Conservation (phyloP, 2,797 vertebrate genomes). For the Acrossocheilus fasciatus region DNA sequence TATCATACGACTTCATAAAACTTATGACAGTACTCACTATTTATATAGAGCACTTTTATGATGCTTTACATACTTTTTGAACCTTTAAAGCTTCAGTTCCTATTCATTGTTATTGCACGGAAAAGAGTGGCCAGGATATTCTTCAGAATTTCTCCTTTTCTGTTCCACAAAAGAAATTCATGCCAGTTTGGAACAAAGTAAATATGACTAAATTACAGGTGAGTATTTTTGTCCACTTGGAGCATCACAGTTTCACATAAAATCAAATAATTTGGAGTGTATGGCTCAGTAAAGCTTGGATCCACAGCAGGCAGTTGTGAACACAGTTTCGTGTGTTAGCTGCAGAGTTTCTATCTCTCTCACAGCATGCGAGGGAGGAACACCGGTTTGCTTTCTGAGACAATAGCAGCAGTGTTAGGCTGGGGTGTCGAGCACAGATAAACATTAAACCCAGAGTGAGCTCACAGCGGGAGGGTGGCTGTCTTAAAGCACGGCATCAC, state of each 20-base stretch:
- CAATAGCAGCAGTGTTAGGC: slow-evolving; percentile 49
- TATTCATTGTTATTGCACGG: no score
- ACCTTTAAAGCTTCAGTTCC: not conserved
- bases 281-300: not conserved
- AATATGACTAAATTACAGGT: not conserved
- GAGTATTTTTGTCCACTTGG: not conserved
- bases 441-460: slow-evolving; percentile 48
- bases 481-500: slow-evolving; percentile 41
- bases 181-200: not conserved
- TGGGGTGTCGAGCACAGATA: slow-evolving; percentile 42
- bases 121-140: not conserved
- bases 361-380: slow-evolving; percentile 34
- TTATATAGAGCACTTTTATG: not conserved
- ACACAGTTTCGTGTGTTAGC: slow-evolving; percentile 32
- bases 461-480: slow-evolving; percentile 39
- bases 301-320: slow-evolving; percentile 34
- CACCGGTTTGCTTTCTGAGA: slow-evolving; percentile 28
- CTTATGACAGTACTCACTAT: not conserved
- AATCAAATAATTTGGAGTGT: not conserved
- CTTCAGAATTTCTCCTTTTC: not conserved
- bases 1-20: not conserved
- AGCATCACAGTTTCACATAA: not conserved
- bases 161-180: not conserved
- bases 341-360: slow-evolving; percentile 35
- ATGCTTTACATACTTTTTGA: not conserved